Evolutionary conservation across 2,888 invertebrate species (phyloP).

Genomic region (Dysmachus trigonus): DNA sequence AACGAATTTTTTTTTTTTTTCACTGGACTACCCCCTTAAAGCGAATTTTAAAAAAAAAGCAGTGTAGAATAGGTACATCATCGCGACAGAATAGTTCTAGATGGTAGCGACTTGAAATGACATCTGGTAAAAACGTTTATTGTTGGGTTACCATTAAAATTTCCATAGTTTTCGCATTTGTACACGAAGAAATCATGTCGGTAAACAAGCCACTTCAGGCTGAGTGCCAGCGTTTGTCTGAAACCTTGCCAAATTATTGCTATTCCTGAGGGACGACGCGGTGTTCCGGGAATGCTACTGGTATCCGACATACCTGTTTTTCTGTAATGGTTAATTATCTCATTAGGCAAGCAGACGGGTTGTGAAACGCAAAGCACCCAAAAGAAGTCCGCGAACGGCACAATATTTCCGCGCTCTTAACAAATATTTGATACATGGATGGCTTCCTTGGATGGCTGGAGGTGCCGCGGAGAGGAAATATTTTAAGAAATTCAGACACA

Average conservation of each 20-base stretch:
- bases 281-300: not conserved
- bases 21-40: too few relatives aligned
- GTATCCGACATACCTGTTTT: not conserved
- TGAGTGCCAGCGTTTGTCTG: not conserved
- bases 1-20: too few relatives aligned
- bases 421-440: conserved; percentile 21
- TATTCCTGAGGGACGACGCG: not conserved
- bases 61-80: not conserved
- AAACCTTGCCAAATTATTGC: not conserved
- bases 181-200: not conserved
- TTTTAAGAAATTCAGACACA: not conserved
- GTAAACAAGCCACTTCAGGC: not conserved
- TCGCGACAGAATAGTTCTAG: not conserved
- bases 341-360: not conserved
- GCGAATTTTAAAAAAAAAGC: not conserved
- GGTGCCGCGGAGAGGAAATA: not conserved
- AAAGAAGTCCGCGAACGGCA: not conserved
- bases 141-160: not conserved
- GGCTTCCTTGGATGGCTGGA: not conserved
- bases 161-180: conserved; percentile 11
- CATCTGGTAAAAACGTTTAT: not conserved
- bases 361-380: not conserved
- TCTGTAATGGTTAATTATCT: conserved; percentile 18
- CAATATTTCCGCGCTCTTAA: not conserved
- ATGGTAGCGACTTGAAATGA: not conserved